Evolutionary conservation across 2,888 invertebrate species (phyloP), one percentile per base, ranked within the genome.

Genomic region (Galerucella nymphaeae): DNA sequence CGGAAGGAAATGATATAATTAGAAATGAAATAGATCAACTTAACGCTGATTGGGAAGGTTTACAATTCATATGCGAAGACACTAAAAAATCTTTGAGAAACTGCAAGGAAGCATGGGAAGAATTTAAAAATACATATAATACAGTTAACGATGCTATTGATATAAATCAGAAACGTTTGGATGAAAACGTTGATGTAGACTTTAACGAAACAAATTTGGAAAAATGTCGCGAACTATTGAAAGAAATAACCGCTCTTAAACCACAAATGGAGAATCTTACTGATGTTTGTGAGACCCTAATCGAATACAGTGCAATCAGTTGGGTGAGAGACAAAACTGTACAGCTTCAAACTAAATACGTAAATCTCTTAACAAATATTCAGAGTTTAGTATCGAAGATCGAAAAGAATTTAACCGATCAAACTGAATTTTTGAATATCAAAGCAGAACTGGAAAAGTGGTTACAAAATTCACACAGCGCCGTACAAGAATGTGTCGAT

Each of bases 361-460:
- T 95, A 0, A 91, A 92, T 77, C 85, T 96, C 14, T 85, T 96
- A 41, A 94, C 94, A 0, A 91, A 91, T 76, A 92, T 93, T 41
- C 96, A 96, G 88, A 93, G 91, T 83, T 88, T 96, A 55, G 93
- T 96, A 20, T 93, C 94, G 1, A 94, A 93, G 83, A 93, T 96
- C 13, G 96, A 97, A 84, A 96, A 96, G 88, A 96, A 95, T 85
- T 88, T 97, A 0, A 94, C 95, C 0, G 96, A 97, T 84, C 96
- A 96, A 83, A 95, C 95, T 0, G 96, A 97, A 83, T 96, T 97
- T 85, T 89, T 95, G 9, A 95, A 95, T 81, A 94, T 95, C 18
- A 95, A 96, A 83, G 90, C 92, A 74, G 93, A 95, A 80, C 89
- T 97, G 79, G 93, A 94, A 77, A 90, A 91, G 73, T 98, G 97